Evolutionary conservation across 2,888 invertebrate species (phyloP), one percentile per base, ranked within the genome.

Genomic region (Melinaea marsaeus): DNA sequence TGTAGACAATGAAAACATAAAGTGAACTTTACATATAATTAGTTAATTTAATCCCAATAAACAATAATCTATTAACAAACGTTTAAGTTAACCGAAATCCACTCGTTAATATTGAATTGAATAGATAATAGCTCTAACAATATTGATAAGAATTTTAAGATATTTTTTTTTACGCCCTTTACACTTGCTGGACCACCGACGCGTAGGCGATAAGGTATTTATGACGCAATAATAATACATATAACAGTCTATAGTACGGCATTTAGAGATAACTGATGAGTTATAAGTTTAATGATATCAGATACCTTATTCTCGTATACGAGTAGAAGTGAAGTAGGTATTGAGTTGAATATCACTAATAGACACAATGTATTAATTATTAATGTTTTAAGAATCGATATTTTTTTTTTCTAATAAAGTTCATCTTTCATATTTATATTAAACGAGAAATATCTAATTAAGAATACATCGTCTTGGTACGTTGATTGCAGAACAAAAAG

Each of bases 361-460:
- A 22, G 22, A 22, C 5, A 37, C 2, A 37, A 37, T 37, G 37
- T 37, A 22, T 22, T 22, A 22, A 22, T 22, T 22, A 22, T 22
- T 22, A 22, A 22, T 22, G 22, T 22, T 22, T 22, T 22, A 22
- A 22, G n/a, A 32, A 51, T 51, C 32, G 51, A 51, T 51, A 51
- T 22, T 51, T 32, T 32, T 22, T 51, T 32, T 32, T 32, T 51
- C 51, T 32, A 51, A 32, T 9, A 55, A 78, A 79, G 79, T 79
- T 74, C 68, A 71, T 77, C 75, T 78, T 71, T 65, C 54, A 22
- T 22, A 22, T 22, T 22, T 67, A 74, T 71, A 75, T 70, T 9
- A 42, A 75, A 74, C 77, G 79, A 78, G 76, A 69, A 77, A 74
- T 67, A 65, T 72, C 71, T 79, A 80, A 81, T 80, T 81, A 79